Evolutionary conservation across 2,797 vertebrate genomes (phyloP).

Genomic region (Onychomys torridus): DNA sequence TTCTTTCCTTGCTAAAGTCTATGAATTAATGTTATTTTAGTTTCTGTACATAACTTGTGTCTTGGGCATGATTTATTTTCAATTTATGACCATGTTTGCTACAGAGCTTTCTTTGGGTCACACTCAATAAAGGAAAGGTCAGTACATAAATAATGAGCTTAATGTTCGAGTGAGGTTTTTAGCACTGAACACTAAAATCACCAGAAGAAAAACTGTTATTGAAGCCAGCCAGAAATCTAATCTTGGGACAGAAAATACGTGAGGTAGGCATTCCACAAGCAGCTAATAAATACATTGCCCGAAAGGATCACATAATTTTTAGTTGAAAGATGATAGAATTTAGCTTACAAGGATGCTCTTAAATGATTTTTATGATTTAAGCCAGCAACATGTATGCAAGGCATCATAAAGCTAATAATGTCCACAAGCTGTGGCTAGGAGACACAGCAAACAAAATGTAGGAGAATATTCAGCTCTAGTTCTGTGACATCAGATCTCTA

Average conservation of each 20-base stretch:
- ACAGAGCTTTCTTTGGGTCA: background rate
- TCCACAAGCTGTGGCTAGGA: background rate
- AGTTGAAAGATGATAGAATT: background rate
- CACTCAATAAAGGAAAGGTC: constrained; percentile 50
- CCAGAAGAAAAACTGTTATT: background rate
- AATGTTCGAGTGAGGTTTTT: constrained; percentile 23
- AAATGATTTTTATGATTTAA: background rate
- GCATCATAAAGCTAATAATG: background rate
- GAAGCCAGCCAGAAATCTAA: background rate
- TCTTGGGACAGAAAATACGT: background rate
- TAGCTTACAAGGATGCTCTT: background rate
- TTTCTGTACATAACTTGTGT: background rate
- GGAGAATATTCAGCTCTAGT: background rate
- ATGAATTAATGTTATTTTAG: constrained; percentile 54
- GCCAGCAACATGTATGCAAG: background rate
- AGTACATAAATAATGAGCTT: constrained; percentile 51
- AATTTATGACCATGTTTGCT: constrained; percentile 31
- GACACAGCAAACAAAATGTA: background rate
- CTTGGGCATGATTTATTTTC: constrained; percentile 53
- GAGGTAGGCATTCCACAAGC: background rate
- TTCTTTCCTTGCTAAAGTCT: background rate
- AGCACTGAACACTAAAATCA: background rate
- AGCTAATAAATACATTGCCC: background rate
- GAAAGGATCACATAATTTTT: background rate
- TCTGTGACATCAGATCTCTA: background rate